Conservation (phyloP, 2,113 vertebrate genomes). For the Corythaeola cristata region DNA sequence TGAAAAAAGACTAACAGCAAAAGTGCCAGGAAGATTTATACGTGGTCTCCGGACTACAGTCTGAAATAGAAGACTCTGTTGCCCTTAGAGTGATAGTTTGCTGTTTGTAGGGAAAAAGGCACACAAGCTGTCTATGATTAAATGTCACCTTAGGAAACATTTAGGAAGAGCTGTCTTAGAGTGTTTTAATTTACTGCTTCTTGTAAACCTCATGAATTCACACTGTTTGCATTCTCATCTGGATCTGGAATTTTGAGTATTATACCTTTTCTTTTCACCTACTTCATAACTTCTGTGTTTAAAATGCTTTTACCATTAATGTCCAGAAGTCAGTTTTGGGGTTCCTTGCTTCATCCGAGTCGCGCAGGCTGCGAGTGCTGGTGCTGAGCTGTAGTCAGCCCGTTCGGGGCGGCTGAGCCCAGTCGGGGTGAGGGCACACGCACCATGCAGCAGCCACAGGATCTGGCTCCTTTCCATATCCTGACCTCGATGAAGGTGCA, state of each 20-base stretch:
- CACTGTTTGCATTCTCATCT: background rate
- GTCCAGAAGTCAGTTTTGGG: rapidly evolving
- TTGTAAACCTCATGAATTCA: background rate
- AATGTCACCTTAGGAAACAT: background rate
- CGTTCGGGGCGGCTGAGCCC: background rate
- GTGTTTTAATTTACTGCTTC: background rate
- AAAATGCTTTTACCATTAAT: background rate
- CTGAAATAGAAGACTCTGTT: background rate
- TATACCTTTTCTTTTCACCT: background rate
- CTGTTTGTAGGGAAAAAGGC: background rate
- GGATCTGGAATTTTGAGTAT: background rate
- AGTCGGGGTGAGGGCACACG: background rate
- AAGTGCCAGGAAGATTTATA: background rate
- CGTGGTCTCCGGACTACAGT: background rate
- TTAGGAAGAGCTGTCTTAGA: background rate
- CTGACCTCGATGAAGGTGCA: background rate
- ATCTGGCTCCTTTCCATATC: background rate
- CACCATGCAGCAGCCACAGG: background rate
- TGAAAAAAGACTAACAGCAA: background rate
- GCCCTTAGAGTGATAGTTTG: background rate
- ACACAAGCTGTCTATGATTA: background rate
- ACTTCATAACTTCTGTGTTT: background rate
- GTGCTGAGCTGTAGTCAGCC: background rate
- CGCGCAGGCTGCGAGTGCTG: rapidly evolving
- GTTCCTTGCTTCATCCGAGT: background rate